phyloP scores from a whole-genome alignment of 1,140 invertebrate genomes.

The Drosophila mayri region DNA sequence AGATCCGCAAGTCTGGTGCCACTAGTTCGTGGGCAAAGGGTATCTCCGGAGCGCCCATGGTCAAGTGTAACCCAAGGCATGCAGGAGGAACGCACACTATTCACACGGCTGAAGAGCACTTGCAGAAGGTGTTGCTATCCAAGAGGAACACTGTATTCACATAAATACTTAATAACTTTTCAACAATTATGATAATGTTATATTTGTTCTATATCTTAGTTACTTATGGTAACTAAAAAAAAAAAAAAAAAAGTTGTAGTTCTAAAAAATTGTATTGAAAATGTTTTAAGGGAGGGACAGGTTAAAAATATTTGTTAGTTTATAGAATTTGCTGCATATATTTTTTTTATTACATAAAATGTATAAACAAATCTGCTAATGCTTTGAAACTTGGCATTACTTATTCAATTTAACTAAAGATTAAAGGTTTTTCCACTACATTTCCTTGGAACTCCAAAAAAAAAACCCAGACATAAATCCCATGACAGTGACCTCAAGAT shows the following conservation, averaged over 20 bases:
- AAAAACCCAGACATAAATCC: background rate
- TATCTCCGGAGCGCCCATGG: constrained; percentile 56
- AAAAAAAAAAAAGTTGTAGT: background rate
- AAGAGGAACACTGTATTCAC: constrained; percentile 43
- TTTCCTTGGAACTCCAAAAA: background rate
- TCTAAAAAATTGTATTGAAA: background rate
- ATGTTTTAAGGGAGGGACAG: background rate
- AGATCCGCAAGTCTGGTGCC: constrained; percentile 74
- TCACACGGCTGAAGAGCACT: constrained; percentile 88
- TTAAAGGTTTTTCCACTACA: background rate
- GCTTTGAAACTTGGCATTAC: background rate
- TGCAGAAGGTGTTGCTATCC: constrained; percentile 73
- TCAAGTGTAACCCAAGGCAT: constrained; percentile 89
- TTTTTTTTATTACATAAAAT: too few relatives aligned
- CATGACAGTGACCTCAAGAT: constrained; percentile 20
- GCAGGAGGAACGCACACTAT: constrained; percentile 90
- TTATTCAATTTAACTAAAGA: background rate
- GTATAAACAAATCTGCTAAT: background rate
- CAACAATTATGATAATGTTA: background rate
- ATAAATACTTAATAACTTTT: background rate
- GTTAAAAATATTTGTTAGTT: background rate
- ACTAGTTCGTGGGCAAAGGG: constrained; percentile 62
- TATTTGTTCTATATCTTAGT: background rate
- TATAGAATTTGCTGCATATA: background rate
- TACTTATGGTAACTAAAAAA: background rate